Evolutionary conservation across 2,113 vertebrate species (phyloP).

Genomic region (Megaceryle maxima): DNA sequence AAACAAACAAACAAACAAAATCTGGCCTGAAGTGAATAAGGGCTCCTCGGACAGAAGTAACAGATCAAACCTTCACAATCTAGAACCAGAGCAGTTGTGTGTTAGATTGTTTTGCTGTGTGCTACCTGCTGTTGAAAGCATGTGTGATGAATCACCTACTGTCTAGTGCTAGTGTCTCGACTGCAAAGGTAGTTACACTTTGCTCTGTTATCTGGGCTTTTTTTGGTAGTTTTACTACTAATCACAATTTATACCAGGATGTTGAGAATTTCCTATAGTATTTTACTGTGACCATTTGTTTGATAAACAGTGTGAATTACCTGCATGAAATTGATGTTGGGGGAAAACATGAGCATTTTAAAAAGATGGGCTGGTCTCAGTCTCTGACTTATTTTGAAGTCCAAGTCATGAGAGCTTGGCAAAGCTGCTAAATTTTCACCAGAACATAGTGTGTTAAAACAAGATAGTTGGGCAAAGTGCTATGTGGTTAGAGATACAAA

Average conservation of each 20-base stretch:
- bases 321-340: neutral
- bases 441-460: neutral
- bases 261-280: neutral
- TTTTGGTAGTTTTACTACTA: neutral
- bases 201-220: neutral
- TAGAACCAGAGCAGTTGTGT: neutral
- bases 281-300: neutral
- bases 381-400: no score
- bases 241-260: neutral
- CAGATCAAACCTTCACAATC: neutral
- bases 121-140: neutral
- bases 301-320: rapidly evolving
- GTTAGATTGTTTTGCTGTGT: neutral
- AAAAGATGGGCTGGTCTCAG: neutral
- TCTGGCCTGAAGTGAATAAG: neutral
- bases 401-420: neutral
- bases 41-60: neutral
- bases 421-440: neutral
- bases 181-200: neutral
- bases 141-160: neutral
- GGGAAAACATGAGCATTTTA: neutral
- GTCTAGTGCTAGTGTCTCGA: neutral
- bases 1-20: neutral
- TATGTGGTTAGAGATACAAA: neutral
- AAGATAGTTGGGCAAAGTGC: neutral